phyloP scores from a whole-genome alignment of 2,888 invertebrate species.

The Protodeltote pygarga region DNA sequence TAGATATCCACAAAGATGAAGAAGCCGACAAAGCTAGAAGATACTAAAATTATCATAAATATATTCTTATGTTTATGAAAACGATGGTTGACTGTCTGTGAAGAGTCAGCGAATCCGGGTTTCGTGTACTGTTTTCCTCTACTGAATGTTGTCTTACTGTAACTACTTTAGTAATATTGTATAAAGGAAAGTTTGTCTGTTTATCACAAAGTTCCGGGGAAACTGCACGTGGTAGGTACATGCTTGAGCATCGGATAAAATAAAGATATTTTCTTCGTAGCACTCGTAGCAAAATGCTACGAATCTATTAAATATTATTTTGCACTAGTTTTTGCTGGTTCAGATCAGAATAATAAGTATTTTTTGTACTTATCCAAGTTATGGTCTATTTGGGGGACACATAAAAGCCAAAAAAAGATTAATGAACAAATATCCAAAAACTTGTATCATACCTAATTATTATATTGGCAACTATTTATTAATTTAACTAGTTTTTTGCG shows the following conservation, averaged over 20 bases:
- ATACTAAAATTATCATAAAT: slow-evolving; percentile 55
- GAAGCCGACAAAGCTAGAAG: slow-evolving; percentile 41
- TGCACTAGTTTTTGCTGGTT: too few relatives aligned
- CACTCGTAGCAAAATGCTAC: background rate
- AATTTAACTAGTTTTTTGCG: too few relatives aligned
- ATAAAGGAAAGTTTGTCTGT: slow-evolving; percentile 14
- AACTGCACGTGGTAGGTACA: background rate
- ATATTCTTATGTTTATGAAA: slow-evolving; percentile 54
- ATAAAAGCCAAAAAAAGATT: too few relatives aligned
- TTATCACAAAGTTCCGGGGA: slow-evolving; percentile 11
- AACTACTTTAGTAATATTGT: slow-evolving; percentile 9
- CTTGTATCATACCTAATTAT: too few relatives aligned
- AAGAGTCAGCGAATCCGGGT: slow-evolving; percentile 35
- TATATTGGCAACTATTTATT: too few relatives aligned
- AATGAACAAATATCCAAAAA: too few relatives aligned
- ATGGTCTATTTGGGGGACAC: too few relatives aligned
- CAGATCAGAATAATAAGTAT: too few relatives aligned
- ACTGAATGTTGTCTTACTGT: slow-evolving; percentile 23
- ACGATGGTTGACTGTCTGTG: slow-evolving; percentile 41
- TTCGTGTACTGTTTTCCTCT: slow-evolving; percentile 32
- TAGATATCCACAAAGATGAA: slow-evolving; percentile 32
- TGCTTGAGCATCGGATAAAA: background rate
- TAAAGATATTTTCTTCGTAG: background rate
- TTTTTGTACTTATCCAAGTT: too few relatives aligned
- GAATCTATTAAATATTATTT: too few relatives aligned